Conservation (phyloP, 2,113 vertebrate genomes). For the Calonectris borealis region DNA sequence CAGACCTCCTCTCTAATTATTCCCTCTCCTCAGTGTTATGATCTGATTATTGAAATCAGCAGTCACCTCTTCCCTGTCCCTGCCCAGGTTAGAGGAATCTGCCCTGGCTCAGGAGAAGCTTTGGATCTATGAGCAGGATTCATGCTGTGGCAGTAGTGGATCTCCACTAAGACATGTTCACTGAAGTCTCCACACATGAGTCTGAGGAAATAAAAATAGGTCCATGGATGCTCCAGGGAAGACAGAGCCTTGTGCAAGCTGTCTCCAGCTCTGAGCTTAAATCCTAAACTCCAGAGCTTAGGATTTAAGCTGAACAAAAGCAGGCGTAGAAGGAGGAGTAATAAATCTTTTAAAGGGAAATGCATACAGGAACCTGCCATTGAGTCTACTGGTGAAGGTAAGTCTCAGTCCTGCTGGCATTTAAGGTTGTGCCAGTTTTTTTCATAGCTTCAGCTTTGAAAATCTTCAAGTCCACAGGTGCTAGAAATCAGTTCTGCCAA, state of each 20-base stretch:
- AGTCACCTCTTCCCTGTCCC: background rate
- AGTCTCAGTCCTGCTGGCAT: background rate
- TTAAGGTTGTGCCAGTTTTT: background rate
- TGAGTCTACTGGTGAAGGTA: background rate
- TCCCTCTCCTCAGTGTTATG: background rate
- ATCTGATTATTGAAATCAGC: background rate
- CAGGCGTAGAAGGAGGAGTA: background rate
- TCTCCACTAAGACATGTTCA: background rate
- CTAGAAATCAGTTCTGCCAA: background rate
- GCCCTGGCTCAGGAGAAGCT: background rate
- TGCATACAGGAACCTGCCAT: rapidly evolving
- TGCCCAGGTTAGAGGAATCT: background rate
- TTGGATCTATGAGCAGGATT: background rate
- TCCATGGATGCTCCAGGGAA: background rate
- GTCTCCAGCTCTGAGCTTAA: background rate
- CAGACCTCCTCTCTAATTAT: background rate
- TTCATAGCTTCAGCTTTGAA: background rate
- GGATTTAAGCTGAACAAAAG: background rate
- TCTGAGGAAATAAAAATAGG: background rate
- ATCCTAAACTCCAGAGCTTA: background rate
- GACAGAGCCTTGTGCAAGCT: background rate
- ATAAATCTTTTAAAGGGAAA: background rate
- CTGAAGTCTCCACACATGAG: background rate
- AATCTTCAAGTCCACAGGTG: background rate
- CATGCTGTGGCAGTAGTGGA: background rate